These are phyloP conservation scores for Acipenser oxyrinchus DNA, from an alignment of 2,797 vertebrate genomes.

Conservation along the genomic window DNA sequence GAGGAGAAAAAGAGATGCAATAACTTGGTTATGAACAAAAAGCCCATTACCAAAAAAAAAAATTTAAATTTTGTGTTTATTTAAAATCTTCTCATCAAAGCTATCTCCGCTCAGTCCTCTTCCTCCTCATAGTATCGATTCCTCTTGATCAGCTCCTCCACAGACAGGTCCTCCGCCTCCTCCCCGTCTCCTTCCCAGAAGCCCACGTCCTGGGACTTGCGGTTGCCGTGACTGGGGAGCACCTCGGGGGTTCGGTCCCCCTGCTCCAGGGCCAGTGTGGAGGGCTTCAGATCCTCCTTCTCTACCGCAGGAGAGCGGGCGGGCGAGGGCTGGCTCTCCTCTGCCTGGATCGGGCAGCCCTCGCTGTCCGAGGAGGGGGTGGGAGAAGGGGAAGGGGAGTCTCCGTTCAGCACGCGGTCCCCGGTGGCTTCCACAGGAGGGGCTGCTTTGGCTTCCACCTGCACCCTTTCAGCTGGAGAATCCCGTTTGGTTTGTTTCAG, in stretches of 20 bases:
- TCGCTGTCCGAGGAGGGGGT: too few relatives aligned
- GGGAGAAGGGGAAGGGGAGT: not conserved
- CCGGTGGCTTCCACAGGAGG: slow-evolving; percentile 20
- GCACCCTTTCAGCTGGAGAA: slow-evolving; percentile 20
- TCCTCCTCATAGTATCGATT: slow-evolving; percentile 83
- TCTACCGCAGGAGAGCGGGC: not conserved
- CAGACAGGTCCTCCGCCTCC: slow-evolving; percentile 59
- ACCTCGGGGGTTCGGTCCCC: slow-evolving; percentile 43
- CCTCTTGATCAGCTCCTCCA: slow-evolving; percentile 90
- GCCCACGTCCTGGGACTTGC: slow-evolving; percentile 68
- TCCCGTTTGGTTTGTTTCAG: not conserved
- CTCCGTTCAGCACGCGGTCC: not conserved
- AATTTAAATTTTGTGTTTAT: not conserved
- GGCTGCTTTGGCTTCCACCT: slow-evolving; percentile 9
- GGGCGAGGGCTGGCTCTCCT: too few relatives aligned
- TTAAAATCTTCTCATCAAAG: not conserved
- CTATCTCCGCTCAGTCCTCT: slow-evolving; percentile 49
- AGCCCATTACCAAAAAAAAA: not conserved
- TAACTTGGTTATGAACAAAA: not conserved
- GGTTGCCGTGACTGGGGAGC: slow-evolving; percentile 43
- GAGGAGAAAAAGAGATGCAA: too few relatives aligned
- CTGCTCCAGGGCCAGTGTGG: slow-evolving; percentile 37
- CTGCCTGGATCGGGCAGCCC: too few relatives aligned
- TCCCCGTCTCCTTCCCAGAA: slow-evolving; percentile 67
- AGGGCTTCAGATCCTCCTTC: slow-evolving; percentile 24